Percentiles rank a stretch among this genome's conserved stretches.
Evolutionary conservation across 2,113 vertebrate genomes (phyloP).

Genomic region (Neogobius melanostomus): DNA sequence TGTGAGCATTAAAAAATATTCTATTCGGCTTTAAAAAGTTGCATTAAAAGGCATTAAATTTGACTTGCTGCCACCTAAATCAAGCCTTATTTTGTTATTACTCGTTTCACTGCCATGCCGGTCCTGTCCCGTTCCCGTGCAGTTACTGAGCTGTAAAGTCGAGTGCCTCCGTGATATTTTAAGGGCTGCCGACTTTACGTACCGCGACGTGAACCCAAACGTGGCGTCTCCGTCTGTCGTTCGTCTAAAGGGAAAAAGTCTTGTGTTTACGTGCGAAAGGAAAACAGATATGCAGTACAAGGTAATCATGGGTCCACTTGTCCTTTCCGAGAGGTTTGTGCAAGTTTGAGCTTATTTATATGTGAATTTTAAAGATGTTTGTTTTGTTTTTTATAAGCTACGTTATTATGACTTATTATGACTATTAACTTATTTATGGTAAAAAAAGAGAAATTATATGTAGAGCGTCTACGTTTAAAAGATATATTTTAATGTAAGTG

Average conservation of each 20-base stretch:
- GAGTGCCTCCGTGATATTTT: background rate
- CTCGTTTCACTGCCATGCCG: no score
- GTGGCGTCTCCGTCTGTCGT: constrained; percentile 22
- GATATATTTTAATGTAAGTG: constrained; percentile 31
- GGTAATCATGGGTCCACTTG: constrained; percentile 22
- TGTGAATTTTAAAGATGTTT: constrained; percentile 66
- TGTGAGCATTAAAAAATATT: no score
- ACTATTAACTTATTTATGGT: constrained; percentile 70
- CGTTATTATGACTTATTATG: constrained; percentile 71
- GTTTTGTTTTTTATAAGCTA: constrained; percentile 67
- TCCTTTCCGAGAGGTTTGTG: constrained; percentile 35
- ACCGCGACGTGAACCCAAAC: constrained; percentile 17
- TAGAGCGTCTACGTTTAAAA: constrained; percentile 20
- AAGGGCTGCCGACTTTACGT: constrained; percentile 62
- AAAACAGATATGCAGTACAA: constrained; percentile 10
- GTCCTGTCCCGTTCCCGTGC: no score
- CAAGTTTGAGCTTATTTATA: constrained; percentile 61
- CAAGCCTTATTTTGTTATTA: no score
- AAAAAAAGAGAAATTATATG: constrained; percentile 36
- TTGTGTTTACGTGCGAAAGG: constrained; percentile 45
- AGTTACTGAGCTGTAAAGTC: no score
- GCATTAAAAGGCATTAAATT: no score
- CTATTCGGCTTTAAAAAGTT: no score
- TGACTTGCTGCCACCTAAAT: no score
- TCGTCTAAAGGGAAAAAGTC: constrained; percentile 51